Evolutionary conservation across 2,888 invertebrate species (phyloP), one percentile per base, ranked within the genome.

Genomic region (Rhamphomyia laevipes): DNA sequence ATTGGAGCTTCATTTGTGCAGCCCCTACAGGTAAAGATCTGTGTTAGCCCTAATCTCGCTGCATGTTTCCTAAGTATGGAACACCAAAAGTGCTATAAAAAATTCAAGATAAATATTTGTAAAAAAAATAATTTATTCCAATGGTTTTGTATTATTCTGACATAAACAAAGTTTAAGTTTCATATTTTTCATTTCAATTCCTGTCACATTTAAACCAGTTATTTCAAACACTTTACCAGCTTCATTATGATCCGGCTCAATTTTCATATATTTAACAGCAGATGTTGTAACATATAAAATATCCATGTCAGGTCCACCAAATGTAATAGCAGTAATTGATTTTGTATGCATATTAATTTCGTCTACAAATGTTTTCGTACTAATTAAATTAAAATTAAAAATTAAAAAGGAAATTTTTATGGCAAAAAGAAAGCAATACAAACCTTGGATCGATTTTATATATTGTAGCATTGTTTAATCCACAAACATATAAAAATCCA

Each of bases 401-500:
- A n/a, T n/a, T n/a, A n/a, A n/a, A n/a, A n/a, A n/a, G n/a, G n/a
- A n/a, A n/a, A n/a, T n/a, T n/a, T n/a, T n/a, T n/a, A n/a, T n/a
- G n/a, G n/a, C n/a, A n/a, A n/a, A n/a, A n/a, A n/a, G n/a, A n/a
- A n/a, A n/a, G n/a, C n/a, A n/a, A n/a, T 15, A 35, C 6, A 4
- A 56, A 69, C 70, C 48, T 63, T 49, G 70, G 67, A 50, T 70
- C 58, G 7, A 70, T 51, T 59, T 70, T 69, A 47, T 57, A 67
- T 48, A 82, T 72, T 61, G 78, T 75, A 10, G 77, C 74, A 2
- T 80, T 84, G 55, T 77, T 77, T 61, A 82, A 87, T 61, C 81
- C 81, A 46, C 86, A 84, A 41, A 87, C 76, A 83, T 86, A 88
- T 6, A 88, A 71, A 64, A 83, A 83, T 5, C 82, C 86, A 52